phyloP scores from a whole-genome alignment of 2,797 vertebrate genomes.

The Phataginus tetradactyla region DNA sequence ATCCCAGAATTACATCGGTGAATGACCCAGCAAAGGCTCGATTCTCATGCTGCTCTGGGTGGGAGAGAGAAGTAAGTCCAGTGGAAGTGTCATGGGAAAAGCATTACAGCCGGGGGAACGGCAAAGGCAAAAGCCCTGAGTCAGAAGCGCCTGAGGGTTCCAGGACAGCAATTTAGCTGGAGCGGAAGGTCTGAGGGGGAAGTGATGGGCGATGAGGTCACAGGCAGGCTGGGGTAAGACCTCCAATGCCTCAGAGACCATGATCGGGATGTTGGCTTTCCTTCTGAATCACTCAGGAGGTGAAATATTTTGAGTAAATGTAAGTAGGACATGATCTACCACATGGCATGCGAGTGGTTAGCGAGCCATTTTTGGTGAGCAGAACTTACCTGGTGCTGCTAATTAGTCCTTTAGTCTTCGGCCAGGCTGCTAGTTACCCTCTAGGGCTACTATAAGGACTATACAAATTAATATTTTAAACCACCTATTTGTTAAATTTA shows the following conservation, averaged over 20 bases:
- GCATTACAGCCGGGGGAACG: background rate
- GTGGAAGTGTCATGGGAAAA: background rate
- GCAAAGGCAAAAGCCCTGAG: background rate
- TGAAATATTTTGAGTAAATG: background rate
- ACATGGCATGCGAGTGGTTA: background rate
- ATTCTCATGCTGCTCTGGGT: background rate
- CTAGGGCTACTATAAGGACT: background rate
- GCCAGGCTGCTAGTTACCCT: background rate
- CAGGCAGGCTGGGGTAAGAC: background rate
- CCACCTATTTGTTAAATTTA: background rate
- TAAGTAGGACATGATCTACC: background rate
- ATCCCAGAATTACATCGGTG: background rate
- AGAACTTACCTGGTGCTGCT: background rate
- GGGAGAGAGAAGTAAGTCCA: background rate
- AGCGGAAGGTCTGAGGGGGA: background rate
- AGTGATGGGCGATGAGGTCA: background rate
- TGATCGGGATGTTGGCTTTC: background rate
- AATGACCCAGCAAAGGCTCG: background rate
- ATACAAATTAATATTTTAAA: conserved; percentile 10
- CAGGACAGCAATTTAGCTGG: background rate
- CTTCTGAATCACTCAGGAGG: background rate
- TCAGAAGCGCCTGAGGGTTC: background rate
- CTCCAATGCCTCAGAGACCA: background rate
- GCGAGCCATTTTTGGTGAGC: background rate
- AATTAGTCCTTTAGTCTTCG: background rate